Percentiles rank a stretch among this genome's conserved stretches.
Evolutionary conservation across 2,113 vertebrate species (phyloP).

Genomic region (Centropus bengalensis): DNA sequence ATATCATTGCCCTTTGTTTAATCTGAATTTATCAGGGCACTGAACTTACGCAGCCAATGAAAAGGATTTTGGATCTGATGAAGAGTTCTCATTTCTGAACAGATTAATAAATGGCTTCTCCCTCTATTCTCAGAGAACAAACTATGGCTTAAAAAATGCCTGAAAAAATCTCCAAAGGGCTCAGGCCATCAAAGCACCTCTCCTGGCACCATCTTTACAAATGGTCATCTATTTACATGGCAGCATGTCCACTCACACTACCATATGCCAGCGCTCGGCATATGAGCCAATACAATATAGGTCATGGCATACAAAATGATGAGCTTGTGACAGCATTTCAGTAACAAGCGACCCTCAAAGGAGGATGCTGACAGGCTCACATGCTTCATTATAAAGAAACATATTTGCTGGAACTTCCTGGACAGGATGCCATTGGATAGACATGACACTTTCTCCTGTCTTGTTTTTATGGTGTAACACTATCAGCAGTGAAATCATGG

Average conservation of each 20-base stretch:
- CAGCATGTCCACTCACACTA: background rate
- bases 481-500: background rate
- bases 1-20: background rate
- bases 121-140: background rate
- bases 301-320: constrained; percentile 14
- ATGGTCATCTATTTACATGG: background rate
- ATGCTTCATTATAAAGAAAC: background rate
- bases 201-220: background rate
- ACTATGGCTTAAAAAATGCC: background rate
- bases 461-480: background rate
- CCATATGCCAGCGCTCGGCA: background rate
- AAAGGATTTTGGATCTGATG: background rate
- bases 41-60: background rate
- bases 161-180: background rate
- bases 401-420: background rate
- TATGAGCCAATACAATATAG: background rate
- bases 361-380: background rate
- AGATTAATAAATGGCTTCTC: background rate
- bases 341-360: background rate
- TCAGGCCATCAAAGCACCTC: background rate
- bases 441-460: background rate
- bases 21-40: background rate
- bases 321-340: background rate
- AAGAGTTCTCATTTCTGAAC: background rate
- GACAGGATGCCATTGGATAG: background rate